Evolutionary conservation across 1,140 invertebrate genomes (phyloP), one percentile per base, ranked within the genome.

Genomic region (Zaprionus camerounensis): DNA sequence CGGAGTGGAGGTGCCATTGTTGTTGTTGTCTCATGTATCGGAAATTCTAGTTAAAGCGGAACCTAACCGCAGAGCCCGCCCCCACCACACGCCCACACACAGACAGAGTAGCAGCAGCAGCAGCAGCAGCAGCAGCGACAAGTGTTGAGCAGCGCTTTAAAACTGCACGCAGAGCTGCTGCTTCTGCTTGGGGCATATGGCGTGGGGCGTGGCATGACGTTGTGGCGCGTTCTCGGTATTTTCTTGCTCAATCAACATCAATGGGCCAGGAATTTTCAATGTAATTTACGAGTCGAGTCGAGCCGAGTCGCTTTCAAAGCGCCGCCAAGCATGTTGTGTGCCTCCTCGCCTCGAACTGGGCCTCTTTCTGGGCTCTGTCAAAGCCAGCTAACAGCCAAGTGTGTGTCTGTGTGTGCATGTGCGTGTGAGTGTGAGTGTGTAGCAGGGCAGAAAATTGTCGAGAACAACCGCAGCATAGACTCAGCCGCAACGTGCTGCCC

Each of bases 221-320:
- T 9, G 31, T 57, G 49, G 68, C 85, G 85, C 79, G 79, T 75
- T 85, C 81, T 80, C 76, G 81, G 81, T 82, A 90, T 90, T 90
- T 90, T 90, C 81, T 82, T 90, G 85, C 85, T 90, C 85, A 90
- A 90, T 90, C 85, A 90, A 90, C 85, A 90, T 90, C 85, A 90
- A 90, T 90, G 79, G 88, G 78, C 79, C 81, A 90, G 85, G 85
- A 90, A 90, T 90, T 90, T 90, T 57, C 82, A 90, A 91, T 85
- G 85, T 90, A 90, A 90, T 90, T 90, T 88, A 86, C 80, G 84
- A 66, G 72, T 41, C 41, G 41, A 46, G 41, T 17, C n/a, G 38
- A n/a, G 38, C 3, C 38, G 5, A 41, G 38, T 15, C 38, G 31
- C 9, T 34, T 34, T 34, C 31, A 34, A 34, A 34, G 31, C 31